phyloP scores from a whole-genome alignment of 1,140 invertebrate genomes.

The Diuraphis noxia region DNA sequence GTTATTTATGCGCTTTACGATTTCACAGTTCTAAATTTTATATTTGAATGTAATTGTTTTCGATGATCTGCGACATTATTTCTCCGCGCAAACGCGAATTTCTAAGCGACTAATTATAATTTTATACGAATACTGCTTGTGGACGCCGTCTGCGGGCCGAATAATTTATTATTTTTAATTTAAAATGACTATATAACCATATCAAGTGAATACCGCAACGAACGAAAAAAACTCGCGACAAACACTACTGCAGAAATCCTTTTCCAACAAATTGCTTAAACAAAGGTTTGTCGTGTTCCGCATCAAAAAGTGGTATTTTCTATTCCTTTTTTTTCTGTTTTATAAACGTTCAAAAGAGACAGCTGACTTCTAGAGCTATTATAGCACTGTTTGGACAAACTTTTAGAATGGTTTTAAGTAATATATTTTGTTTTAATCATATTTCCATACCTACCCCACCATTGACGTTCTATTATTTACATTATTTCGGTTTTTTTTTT shows the following conservation, averaged over 20 bases:
- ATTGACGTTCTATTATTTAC: neutral
- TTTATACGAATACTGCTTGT: neutral
- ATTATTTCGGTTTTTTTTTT: neutral
- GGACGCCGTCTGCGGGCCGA: neutral
- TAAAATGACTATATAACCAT: neutral
- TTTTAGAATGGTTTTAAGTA: neutral
- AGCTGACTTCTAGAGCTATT: neutral
- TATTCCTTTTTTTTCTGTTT: neutral
- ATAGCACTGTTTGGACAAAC: neutral
- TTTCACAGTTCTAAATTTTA: neutral
- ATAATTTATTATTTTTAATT: neutral
- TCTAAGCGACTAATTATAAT: neutral
- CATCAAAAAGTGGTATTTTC: neutral
- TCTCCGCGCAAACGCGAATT: neutral
- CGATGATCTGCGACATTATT: neutral
- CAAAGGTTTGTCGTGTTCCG: neutral
- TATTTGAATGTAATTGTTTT: slow-evolving; percentile 2
- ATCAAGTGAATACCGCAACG: too few relatives aligned
- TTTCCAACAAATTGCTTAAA: neutral
- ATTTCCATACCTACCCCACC: neutral
- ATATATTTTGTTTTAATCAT: neutral
- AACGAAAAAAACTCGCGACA: neutral
- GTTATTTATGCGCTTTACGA: neutral
- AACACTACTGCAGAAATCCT: neutral
- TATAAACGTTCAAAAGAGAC: neutral